These are phyloP conservation scores for Drosophila mercatorum DNA, from an alignment of 2,888 invertebrate genomes.

Conservation along the genomic window DNA sequence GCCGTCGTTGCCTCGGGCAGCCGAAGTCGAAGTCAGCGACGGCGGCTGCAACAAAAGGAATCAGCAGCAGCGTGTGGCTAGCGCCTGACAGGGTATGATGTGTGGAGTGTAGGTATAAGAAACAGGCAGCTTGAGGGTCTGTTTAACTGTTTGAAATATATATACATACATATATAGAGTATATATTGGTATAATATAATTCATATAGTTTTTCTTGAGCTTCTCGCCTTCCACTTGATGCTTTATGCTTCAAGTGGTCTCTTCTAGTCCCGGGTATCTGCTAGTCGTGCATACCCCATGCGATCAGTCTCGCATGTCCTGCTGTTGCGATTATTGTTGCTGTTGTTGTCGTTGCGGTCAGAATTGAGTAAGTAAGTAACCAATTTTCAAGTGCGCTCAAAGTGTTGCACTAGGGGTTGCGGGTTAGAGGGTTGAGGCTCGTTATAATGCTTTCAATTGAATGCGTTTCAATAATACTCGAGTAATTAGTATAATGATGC, in stretches of 20 bases:
- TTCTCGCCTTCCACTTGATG: no score
- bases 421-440: conserved; percentile 31
- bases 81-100: conserved; percentile 3
- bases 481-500: conserved; percentile 81
- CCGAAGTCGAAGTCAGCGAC: conserved; percentile 55
- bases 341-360: conserved; percentile 50
- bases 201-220: no score
- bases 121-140: neutral
- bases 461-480: conserved; percentile 81
- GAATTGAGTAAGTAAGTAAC: conserved; percentile 45
- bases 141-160: neutral
- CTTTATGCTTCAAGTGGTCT: no score
- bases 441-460: conserved; percentile 78
- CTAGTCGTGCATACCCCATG: neutral
- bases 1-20: conserved; percentile 54
- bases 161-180: no score
- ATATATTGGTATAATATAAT: no score
- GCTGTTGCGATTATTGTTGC: conserved; percentile 29
- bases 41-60: conserved; percentile 8
- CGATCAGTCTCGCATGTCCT: neutral
- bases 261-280: neutral
- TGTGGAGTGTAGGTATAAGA: neutral
- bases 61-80: conserved; percentile 12
- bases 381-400: conserved; percentile 58
- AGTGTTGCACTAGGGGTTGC: conserved; percentile 45